A percentile compares a stretch with the other conserved stretches of the same genome.
These are phyloP conservation scores for Tethea ocularis DNA, from an alignment of 2,888 invertebrate genomes.

Conservation along the genomic window DNA sequence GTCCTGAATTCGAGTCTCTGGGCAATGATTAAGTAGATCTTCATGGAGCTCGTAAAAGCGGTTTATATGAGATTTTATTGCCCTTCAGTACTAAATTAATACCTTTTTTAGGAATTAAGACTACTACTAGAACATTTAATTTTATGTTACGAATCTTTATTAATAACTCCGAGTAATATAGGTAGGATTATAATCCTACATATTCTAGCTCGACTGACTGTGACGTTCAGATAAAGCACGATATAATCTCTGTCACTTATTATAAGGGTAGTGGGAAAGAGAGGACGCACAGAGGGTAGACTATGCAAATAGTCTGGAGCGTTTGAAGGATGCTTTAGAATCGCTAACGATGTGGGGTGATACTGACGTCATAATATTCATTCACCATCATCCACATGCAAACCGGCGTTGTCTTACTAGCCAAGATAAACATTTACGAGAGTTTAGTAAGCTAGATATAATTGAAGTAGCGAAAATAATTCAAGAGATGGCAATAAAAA, in stretches of 20 bases:
- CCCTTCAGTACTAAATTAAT: too few relatives aligned
- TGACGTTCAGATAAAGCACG: constrained; percentile 32
- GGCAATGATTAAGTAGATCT: too few relatives aligned
- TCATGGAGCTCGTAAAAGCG: too few relatives aligned
- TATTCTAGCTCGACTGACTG: constrained; percentile 21
- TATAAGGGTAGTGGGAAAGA: constrained; percentile 14
- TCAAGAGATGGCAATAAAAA: background rate
- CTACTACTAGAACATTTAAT: background rate
- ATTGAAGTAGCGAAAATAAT: background rate
- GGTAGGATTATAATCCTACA: background rate
- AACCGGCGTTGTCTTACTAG: constrained; percentile 17
- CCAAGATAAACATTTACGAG: constrained; percentile 11
- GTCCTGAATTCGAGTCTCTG: background rate
- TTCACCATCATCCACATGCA: constrained; percentile 7
- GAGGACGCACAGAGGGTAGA: constrained; percentile 19
- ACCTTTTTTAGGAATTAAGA: background rate
- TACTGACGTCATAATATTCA: constrained; percentile 31
- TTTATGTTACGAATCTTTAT: background rate
- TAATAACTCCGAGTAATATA: background rate
- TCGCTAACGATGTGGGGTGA: constrained; percentile 56
- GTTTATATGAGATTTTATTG: too few relatives aligned
- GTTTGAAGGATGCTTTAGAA: constrained; percentile 50
- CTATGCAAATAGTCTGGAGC: constrained; percentile 50
- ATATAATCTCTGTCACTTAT: constrained; percentile 23
- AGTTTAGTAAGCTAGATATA: background rate